Evolutionary conservation across 2,797 vertebrate genomes (phyloP).

Genomic region (Sebastes reedi): DNA sequence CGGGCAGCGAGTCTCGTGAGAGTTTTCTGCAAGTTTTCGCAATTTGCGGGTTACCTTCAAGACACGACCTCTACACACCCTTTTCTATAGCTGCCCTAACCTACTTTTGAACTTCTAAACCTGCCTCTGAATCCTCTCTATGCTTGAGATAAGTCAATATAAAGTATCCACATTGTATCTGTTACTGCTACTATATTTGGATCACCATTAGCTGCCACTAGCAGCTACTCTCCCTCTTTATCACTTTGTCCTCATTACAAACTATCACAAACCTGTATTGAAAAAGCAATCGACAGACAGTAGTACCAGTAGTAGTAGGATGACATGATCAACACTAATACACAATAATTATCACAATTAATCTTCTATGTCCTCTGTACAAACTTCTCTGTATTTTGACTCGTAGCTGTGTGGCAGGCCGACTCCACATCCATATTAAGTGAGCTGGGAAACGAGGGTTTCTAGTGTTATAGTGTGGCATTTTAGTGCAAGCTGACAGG

Average conservation of each 20-base stretch:
- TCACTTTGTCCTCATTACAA: not conserved
- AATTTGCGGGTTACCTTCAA: too few species aligned
- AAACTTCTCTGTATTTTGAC: slow-evolving; percentile 20
- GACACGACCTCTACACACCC: not conserved
- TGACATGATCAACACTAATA: not conserved
- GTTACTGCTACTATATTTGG: not conserved
- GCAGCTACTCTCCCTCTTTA: not conserved
- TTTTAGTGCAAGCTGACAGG: slow-evolving; percentile 61
- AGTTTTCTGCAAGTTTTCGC: too few species aligned
- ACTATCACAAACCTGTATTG: not conserved
- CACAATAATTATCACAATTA: not conserved
- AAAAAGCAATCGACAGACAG: not conserved
- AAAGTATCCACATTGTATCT: not conserved
- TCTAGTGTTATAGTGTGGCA: slow-evolving; percentile 47
- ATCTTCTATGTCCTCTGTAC: not conserved
- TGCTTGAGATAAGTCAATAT: not conserved
- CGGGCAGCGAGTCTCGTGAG: too few species aligned
- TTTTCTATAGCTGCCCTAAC: not conserved
- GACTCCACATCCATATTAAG: slow-evolving; percentile 35
- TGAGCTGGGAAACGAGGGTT: slow-evolving; percentile 36
- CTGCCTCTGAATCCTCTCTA: not conserved
- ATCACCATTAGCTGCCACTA: not conserved
- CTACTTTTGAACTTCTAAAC: not conserved
- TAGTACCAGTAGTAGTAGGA: not conserved
- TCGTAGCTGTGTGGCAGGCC: not conserved